phyloP scores from a whole-genome alignment of 2,797 vertebrate species.

The Propithecus deckenii region DNA sequence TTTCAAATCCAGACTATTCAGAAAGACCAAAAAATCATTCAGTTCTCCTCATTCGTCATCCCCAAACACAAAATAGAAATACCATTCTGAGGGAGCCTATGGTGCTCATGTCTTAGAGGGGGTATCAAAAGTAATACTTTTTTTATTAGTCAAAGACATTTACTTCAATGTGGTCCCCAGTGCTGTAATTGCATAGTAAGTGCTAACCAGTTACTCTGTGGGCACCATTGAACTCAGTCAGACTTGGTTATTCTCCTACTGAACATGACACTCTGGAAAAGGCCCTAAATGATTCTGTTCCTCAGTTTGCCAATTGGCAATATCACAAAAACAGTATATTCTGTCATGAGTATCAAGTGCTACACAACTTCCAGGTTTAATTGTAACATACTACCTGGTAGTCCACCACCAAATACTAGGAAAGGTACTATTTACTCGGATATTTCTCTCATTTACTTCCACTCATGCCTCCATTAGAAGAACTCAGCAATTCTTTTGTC shows the following conservation, averaged over 20 bases:
- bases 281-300: not conserved
- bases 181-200: not conserved
- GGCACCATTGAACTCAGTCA: not conserved
- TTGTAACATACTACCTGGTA: not conserved
- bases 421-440: not conserved
- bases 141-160: not conserved
- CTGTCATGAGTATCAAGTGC: not conserved
- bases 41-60: not conserved
- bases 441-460: not conserved
- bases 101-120: not conserved
- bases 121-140: not conserved
- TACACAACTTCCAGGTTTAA: not conserved
- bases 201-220: not conserved
- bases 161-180: not conserved
- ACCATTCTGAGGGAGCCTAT: not conserved
- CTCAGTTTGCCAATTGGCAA: not conserved
- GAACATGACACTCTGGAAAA: not conserved
- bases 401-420: not conserved
- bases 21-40: not conserved
- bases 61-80: not conserved
- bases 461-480: not conserved
- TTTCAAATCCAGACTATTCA: slow-evolving; percentile 1
- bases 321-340: not conserved
- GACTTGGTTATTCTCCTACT: not conserved
- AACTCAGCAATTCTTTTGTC: not conserved